Base-by-base conservation (phyloP, 2,888 invertebrate genomes). In the Blastobasis lacticolella region DNA sequence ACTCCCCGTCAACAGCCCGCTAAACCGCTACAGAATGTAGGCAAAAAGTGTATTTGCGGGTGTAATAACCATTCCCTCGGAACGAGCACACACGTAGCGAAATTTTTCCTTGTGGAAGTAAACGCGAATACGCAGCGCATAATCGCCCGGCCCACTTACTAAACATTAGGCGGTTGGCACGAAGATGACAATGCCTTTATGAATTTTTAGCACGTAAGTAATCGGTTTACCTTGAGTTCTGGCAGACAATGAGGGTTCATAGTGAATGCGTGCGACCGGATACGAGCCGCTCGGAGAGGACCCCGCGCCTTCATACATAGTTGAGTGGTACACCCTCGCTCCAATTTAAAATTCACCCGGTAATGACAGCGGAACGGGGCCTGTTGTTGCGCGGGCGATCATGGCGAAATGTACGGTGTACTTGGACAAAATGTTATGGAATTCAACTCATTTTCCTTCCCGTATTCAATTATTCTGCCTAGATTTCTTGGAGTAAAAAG, bases 261-360 rank as follows among this genome's bases (percentile, higher is more conserved):
- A 78, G 66, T 64, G 67, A 75, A 81, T 78, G 80, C 75, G 77
- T 75, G 70, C 72, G 69, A 70, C 75, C 76, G 78, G 78, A 81
- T 78, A 67, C 69, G 75, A 71, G 64, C 71, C 72, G 69, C 67
- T 64, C 62, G 59, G 62, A 73, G 65, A 63, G 74, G 58, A 68
- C 72, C 64, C 38, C 58, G 70, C 72, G 75, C 76, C 79, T 80
- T 85, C 80, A 83, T 86, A 82, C 84, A 84, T 85, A 82, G 75
- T 81, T 82, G 75, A 83, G 80, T 77, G 73, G 67, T 60, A 74
- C 73, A 67, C 73, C 78, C 75, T 72, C 71, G 65, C 72, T 61
- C 60, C 52, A 74, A 82, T 84, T 84, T 82, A 80, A 84, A 83
- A 85, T 84, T 83, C 81, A 83, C 78, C 80, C 79, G 69, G 62